Base-by-base conservation (phyloP, 2,113 vertebrate species). In the Eleginops maclovinus region DNA sequence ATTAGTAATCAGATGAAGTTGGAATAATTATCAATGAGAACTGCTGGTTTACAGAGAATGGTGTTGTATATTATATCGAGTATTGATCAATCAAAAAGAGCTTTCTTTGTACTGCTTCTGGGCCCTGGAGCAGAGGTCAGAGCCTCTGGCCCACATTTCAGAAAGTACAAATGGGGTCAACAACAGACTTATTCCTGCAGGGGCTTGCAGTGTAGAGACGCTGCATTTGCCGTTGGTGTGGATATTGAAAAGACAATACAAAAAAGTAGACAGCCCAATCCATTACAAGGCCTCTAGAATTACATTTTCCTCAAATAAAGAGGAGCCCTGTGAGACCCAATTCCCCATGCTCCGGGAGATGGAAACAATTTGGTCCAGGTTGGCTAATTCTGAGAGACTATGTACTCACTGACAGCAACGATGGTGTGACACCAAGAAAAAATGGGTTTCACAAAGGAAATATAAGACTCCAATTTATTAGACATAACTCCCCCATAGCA, bases 271-370 rank as follows among this genome's bases (percentile, higher is more conserved):
- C 77, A 88, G 76, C 67, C 54, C 84, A 87, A 89, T 91, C 90
- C 88, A 88, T 88, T 92, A 93, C 81, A 75, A 64, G 77, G 64
- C 66, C 54, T 87, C 76, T 61, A 69, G 85, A 86, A 91, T 93
- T 87, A 81, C 82, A 75, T 81, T 89, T 89, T 86, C 64, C 84
- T 92, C 64, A 66, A 79, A 87, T 83, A 72, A 47, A 90, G 70
- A 2, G 77, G 50, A 75, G 80, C 63, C 75, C 49, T 63, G 76
- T 11, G 75, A 83, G 85, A 80, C 56, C 75, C 70, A 47, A 82
- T 66, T 50, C 69, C 22, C 77, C 28, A 59, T 67, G 68, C 61
- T 79, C 86, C 77, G 56, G 75, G 61, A 75, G 80, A 87, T 91
- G 87, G 89, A 90, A 90, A 89, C 78, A 65, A 75, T 88, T 88